phyloP scores from a whole-genome alignment of 2,797 vertebrate species.

The Oceanodroma leucorhoa region DNA sequence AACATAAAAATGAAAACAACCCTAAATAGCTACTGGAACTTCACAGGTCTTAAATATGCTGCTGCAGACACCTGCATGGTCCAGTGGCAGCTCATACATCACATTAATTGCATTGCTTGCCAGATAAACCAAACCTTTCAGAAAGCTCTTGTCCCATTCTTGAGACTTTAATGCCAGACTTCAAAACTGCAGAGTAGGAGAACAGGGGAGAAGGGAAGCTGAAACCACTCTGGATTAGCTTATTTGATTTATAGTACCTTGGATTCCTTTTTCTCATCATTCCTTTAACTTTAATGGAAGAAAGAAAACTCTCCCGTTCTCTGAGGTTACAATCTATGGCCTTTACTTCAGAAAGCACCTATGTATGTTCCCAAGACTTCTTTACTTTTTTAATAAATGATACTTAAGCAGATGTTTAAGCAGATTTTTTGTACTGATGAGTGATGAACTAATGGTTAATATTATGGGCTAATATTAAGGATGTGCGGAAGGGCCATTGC shows the following conservation, averaged over 20 bases:
- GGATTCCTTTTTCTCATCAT: not conserved
- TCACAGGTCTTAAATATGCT: not conserved
- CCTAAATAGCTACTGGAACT: not conserved
- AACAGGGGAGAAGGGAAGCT: not conserved
- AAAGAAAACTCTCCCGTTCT: not conserved
- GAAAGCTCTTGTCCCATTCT: not conserved
- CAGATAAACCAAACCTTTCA: not conserved
- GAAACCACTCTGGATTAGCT: not conserved
- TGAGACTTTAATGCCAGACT: not conserved
- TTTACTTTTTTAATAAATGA: not conserved
- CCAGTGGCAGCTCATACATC: not conserved
- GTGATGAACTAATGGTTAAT: not conserved
- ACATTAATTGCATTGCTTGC: not conserved
- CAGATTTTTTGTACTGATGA: not conserved
- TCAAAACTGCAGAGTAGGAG: not conserved
- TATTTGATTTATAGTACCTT: not conserved
- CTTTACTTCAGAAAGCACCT: not conserved
- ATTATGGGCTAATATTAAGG: not conserved
- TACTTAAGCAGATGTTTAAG: not conserved
- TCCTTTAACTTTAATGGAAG: not conserved
- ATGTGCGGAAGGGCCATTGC: not conserved
- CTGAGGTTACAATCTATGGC: not conserved
- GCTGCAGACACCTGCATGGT: not conserved
- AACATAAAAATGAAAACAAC: not conserved
- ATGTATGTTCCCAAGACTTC: not conserved